Evolutionary conservation across 2,888 invertebrate species (phyloP).

Genomic region (Rhagium mordax): DNA sequence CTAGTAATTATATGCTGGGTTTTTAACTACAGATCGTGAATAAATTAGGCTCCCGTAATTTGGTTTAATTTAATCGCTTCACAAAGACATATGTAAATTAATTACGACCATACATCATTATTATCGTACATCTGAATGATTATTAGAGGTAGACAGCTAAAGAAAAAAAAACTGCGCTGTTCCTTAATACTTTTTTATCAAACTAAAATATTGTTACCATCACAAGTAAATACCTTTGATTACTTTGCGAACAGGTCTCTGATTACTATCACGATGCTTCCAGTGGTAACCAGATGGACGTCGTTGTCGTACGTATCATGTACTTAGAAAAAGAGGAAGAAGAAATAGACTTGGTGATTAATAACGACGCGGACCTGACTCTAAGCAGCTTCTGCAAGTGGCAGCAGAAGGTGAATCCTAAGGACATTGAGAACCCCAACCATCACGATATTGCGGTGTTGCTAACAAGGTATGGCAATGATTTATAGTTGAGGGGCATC

Average conservation of each 20-base stretch:
- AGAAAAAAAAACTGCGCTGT: no score
- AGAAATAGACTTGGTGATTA: slow-evolving; percentile 71
- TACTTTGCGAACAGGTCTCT: slow-evolving; percentile 62
- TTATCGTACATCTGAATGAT: no score
- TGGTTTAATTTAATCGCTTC: neutral
- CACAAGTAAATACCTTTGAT: neutral
- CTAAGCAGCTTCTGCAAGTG: slow-evolving; percentile 78
- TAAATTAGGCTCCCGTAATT: slow-evolving; percentile 33
- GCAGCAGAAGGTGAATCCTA: slow-evolving; percentile 74
- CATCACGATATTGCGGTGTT: slow-evolving; percentile 77
- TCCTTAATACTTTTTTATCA: no score
- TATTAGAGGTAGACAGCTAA: no score
- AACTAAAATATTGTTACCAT: neutral
- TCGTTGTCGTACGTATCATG: slow-evolving; percentile 74
- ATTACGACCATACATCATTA: no score
- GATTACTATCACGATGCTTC: slow-evolving; percentile 70
- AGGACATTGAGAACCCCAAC: slow-evolving; percentile 73
- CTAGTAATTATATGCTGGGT: slow-evolving; percentile 39
- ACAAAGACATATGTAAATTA: no score
- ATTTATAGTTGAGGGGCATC: neutral
- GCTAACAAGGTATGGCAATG: slow-evolving; percentile 71
- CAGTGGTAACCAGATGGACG: slow-evolving; percentile 74
- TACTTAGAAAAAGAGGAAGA: slow-evolving; percentile 73
- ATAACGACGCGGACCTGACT: slow-evolving; percentile 73
- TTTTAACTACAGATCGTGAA: slow-evolving; percentile 36